phyloP scores from a whole-genome alignment of 2,888 invertebrate genomes.

The Conus canariensis region DNA sequence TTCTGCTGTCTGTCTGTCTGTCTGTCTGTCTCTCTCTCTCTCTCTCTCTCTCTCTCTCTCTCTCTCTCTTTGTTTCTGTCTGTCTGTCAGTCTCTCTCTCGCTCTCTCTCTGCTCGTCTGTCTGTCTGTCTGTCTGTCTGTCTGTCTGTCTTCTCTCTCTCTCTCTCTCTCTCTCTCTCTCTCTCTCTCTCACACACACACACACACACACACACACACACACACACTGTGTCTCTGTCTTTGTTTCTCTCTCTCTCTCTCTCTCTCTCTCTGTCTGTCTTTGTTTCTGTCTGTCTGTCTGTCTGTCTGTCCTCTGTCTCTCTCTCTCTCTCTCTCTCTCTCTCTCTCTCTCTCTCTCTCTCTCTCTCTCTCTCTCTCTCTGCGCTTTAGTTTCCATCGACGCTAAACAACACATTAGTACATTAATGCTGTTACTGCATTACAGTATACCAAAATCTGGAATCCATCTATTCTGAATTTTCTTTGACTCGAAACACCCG shows the following conservation, averaged over 20 bases:
- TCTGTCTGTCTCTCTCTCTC: background rate
- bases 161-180: too few species aligned
- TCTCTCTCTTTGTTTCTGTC: background rate
- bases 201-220: background rate
- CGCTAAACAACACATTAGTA: too few species aligned
- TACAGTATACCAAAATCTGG: too few species aligned
- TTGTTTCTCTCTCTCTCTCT: constrained; percentile 22
- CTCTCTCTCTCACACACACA: background rate
- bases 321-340: background rate
- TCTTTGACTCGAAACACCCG: too few species aligned
- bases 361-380: background rate
- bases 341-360: background rate
- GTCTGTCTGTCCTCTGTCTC: background rate
- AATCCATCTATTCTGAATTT: too few species aligned
- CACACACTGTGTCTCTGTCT: background rate
- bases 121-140: background rate
- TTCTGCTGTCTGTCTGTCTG: background rate
- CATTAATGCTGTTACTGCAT: too few species aligned
- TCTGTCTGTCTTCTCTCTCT: too few species aligned
- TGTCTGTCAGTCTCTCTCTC: background rate
- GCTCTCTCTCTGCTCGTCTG: too few species aligned
- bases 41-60: background rate
- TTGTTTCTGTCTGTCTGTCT: background rate
- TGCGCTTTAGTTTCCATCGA: too few species aligned
- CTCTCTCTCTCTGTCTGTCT: background rate